Evolutionary conservation across 2,888 invertebrate species (phyloP), one percentile per base, ranked within the genome.

Genomic region (Polyploca ridens): DNA sequence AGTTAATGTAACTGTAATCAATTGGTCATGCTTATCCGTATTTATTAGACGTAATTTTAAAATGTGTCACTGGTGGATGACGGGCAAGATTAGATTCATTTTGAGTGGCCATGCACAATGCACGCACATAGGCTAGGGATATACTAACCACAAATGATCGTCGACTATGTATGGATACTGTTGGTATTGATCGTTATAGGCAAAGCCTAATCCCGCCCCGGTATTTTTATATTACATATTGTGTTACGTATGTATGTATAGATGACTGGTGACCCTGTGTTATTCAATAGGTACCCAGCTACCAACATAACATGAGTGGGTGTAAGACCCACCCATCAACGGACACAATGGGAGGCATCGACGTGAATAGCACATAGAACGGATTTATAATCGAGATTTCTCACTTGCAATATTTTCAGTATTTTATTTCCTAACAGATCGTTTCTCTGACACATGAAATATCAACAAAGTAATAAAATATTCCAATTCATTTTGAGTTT

Each of bases 291-390:
- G 69, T 65, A 73, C 72, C 74, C 41, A n/a, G n/a, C 58, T 49
- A 49, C 49, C 49, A 49, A 60, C 60, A 60, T n/a, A n/a, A n/a
- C 60, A 27, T 7, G 74, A 73, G 75, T 71, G 75, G 75, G 71
- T 68, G 67, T 72, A 69, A 69, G 73, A 69, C 75, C 67, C 72
- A 71, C 76, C 73, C 75, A 81, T 79, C 79, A 79, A 74, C 71
- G 66, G 66, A 73, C 75, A 86, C 82, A 87, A 87, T 41, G 81
- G 72, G 78, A 74, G 66, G 79, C 73, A 76, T 79, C 77, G 78
- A 76, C 73, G 73, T 77, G 70, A 81, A 79, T 81, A 77, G 79
- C 77, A 79, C 81, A 85, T 78, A 79, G 68, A 74, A 62, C 65
- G 72, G 77, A 85, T 84, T 83, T 85, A 85, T 83, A 78, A 77